These are phyloP conservation scores for Neosalanx taihuensis DNA, from an alignment of 2,797 vertebrate species.

Conservation along the genomic window DNA sequence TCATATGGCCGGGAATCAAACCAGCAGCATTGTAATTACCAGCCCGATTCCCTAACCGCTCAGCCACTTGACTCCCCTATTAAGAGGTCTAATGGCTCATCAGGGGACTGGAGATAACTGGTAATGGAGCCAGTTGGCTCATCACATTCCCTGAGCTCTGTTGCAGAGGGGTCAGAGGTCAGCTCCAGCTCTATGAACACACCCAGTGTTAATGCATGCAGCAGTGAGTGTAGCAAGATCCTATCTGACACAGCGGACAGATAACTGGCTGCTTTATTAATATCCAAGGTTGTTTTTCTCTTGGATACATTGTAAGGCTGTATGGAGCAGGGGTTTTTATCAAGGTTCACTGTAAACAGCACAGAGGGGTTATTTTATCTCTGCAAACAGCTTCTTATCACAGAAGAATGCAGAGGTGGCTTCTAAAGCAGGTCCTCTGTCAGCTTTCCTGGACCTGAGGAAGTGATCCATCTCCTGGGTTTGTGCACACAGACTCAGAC, in stretches of 20 bases:
- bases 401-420: not conserved
- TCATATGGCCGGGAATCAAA: too few species aligned
- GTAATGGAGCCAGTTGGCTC: not conserved
- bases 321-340: too few species aligned
- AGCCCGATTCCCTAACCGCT: too few species aligned
- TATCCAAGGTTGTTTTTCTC: too few species aligned
- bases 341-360: too few species aligned
- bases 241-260: too few species aligned
- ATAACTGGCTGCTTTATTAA: too few species aligned
- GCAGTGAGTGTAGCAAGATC: not conserved
- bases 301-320: too few species aligned
- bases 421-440: not conserved
- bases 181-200: not conserved
- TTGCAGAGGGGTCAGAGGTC: not conserved
- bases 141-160: not conserved
- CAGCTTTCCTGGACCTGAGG: slow-evolving; percentile 32
- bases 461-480: slow-evolving; percentile 37
- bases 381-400: not conserved
- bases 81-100: not conserved
- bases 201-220: not conserved
- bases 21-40: too few species aligned
- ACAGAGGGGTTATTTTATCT: too few species aligned
- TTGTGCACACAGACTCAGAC: slow-evolving; percentile 40
- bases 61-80: too few species aligned
- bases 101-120: not conserved